A percentile compares a stretch with the other conserved stretches of the same genome.
Evolutionary conservation across 2,797 vertebrate species (phyloP).

Genomic region (Phrynocephalus vlangalii): DNA sequence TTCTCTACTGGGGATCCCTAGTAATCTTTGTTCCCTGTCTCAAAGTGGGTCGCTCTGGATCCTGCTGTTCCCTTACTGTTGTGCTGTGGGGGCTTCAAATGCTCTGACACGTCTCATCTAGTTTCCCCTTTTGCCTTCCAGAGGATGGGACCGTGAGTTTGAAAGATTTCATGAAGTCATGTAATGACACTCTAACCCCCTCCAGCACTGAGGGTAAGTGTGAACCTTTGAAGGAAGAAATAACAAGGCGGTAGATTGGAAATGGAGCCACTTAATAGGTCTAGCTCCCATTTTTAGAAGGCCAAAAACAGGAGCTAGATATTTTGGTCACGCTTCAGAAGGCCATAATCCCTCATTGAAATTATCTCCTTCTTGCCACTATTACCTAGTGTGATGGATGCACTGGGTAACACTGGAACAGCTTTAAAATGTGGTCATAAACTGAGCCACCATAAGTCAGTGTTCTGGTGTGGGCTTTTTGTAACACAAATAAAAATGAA

Average conservation of each 20-base stretch:
- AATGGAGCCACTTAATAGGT: too few relatives aligned
- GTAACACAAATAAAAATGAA: too few relatives aligned
- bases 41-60: too few relatives aligned
- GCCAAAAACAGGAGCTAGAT: too few relatives aligned
- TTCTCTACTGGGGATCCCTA: not conserved
- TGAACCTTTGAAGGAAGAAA: not conserved
- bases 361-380: too few relatives aligned
- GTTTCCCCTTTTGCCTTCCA: conserved; percentile 23
- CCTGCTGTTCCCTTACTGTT: not conserved
- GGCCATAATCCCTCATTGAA: not conserved
- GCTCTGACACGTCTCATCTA: not conserved
- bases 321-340: not conserved
- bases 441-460: too few relatives aligned
- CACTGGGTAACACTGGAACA: too few relatives aligned
- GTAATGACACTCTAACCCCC: not conserved
- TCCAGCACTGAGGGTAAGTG: not conserved
- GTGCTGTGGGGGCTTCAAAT: not conserved
- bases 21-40: not conserved
- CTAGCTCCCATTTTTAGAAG: not conserved
- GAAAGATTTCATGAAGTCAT: conserved; percentile 15
- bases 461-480: too few relatives aligned
- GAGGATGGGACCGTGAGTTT: conserved; percentile 26
- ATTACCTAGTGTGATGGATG: too few relatives aligned
- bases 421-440: too few relatives aligned
- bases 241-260: too few relatives aligned